These are phyloP conservation scores for Cricetomys ansorgei DNA, from an alignment of 2,113 vertebrate genomes.

Conservation along the genomic window DNA sequence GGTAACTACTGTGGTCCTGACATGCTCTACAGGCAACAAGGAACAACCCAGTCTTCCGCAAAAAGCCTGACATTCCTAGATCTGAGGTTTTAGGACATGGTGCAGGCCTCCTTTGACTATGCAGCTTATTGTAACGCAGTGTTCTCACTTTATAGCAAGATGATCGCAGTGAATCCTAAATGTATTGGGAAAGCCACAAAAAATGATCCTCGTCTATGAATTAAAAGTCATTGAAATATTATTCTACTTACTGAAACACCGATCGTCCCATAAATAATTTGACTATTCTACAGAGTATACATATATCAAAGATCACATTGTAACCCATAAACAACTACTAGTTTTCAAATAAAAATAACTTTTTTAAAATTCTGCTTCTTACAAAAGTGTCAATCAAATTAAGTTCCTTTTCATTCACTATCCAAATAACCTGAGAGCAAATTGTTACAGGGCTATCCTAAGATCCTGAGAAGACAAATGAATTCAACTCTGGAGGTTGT, in stretches of 20 bases:
- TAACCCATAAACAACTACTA: not conserved
- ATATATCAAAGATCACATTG: not conserved
- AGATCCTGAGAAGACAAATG: not conserved
- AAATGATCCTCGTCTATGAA: not conserved
- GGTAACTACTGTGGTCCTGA: not conserved
- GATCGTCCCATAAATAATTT: not conserved
- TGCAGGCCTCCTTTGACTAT: not conserved
- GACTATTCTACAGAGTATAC: not conserved
- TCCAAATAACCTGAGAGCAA: not conserved
- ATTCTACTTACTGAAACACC: not conserved
- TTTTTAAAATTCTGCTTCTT: not conserved
- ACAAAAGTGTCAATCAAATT: not conserved
- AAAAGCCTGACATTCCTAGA: not conserved
- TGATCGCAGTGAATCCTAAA: not conserved
- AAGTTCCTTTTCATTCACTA: not conserved
- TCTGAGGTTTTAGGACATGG: not conserved
- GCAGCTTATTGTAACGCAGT: not conserved
- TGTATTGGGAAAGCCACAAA: not conserved
- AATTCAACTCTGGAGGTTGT: not conserved
- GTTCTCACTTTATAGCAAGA: constrained; percentile 7
- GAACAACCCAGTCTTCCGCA: not conserved
- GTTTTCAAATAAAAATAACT: not conserved
- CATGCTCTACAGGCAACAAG: not conserved
- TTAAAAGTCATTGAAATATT: constrained; percentile 39
- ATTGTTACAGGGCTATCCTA: not conserved